These are phyloP conservation scores for Eubucco bourcierii DNA, from an alignment of 2,113 vertebrate genomes.

Conservation along the genomic window DNA sequence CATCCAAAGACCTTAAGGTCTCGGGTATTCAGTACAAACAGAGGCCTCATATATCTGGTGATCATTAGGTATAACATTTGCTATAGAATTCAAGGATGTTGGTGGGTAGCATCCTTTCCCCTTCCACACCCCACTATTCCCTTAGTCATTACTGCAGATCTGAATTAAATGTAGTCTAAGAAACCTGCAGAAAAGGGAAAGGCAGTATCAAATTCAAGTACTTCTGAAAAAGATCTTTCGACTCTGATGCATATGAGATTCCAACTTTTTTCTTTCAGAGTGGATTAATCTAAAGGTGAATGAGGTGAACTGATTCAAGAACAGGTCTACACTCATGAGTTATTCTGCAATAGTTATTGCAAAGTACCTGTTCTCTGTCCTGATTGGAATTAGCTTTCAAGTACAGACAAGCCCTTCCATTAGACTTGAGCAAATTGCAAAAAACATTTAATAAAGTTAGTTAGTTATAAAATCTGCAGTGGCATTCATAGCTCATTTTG, in stretches of 20 bases:
- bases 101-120: neutral
- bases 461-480: neutral
- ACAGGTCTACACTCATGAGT: neutral
- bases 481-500: neutral
- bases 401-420: neutral
- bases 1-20: neutral
- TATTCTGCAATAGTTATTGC: constrained; percentile 5
- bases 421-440: neutral
- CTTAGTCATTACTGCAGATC: neutral
- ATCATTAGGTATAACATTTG: neutral
- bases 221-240: neutral
- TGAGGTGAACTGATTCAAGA: neutral
- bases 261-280: neutral
- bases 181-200: neutral
- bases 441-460: neutral
- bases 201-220: neutral
- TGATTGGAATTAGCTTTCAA: constrained; percentile 2
- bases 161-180: neutral
- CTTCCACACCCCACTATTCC: neutral
- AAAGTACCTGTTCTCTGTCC: neutral
- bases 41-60: neutral
- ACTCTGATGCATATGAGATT: neutral
- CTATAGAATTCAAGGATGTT: neutral
- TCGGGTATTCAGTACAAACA: neutral
- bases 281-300: neutral